phyloP scores from a whole-genome alignment of 2,797 vertebrate genomes.

The Helicolenus hilgendorfi region DNA sequence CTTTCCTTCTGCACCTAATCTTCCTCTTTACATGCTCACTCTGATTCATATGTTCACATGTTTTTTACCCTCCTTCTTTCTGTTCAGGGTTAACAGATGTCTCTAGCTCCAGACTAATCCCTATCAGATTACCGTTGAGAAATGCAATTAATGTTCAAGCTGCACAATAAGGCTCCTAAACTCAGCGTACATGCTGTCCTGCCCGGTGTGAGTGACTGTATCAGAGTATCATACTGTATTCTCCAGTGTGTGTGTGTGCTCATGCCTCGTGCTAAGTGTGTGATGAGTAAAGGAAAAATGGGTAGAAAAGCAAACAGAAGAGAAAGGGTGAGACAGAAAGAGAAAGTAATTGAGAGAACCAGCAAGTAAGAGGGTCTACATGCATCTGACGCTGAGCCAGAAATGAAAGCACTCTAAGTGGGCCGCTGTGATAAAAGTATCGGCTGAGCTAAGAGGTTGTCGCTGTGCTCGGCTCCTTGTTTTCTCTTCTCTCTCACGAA shows the following conservation, averaged over 20 bases:
- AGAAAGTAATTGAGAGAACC: conserved; percentile 5
- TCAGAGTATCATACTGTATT: conserved; percentile 7
- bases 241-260: neutral
- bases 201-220: conserved; percentile 24
- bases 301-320: neutral
- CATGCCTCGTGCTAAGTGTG: neutral
- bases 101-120: conserved; percentile 67
- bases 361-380: conserved; percentile 12
- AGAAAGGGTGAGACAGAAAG: neutral
- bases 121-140: conserved; percentile 68
- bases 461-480: conserved; percentile 39
- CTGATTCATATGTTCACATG: neutral
- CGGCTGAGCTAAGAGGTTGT: conserved; percentile 60
- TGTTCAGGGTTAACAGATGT: conserved; percentile 60
- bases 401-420: conserved; percentile 66
- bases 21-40: neutral
- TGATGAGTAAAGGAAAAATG: neutral
- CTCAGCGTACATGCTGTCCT: conserved; percentile 26
- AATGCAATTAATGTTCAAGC: conserved; percentile 74
- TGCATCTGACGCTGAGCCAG: conserved; percentile 51
- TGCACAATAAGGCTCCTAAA: conserved; percentile 57
- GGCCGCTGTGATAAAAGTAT: conserved; percentile 65
- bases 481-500: conserved; percentile 36
- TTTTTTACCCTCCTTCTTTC: conserved; percentile 13
- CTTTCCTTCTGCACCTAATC: neutral